Evolutionary conservation across 2,888 invertebrate genomes (phyloP).

Genomic region (Frankliniella intonsa): DNA sequence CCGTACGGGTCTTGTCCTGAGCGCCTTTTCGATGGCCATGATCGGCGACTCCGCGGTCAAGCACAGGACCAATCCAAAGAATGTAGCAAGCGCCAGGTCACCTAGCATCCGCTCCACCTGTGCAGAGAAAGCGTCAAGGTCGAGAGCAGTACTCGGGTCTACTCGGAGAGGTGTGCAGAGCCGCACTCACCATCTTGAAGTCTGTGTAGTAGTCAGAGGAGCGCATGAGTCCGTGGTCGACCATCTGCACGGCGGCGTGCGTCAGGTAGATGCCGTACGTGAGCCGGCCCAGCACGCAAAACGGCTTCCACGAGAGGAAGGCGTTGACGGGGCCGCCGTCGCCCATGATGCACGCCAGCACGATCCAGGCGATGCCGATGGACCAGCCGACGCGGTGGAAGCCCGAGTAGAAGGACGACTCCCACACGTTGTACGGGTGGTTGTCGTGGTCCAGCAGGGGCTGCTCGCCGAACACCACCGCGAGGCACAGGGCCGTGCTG

Average conservation of each 20-base stretch:
- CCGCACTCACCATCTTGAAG: constrained; percentile 41
- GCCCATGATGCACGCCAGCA: constrained; percentile 48
- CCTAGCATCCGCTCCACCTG: neutral
- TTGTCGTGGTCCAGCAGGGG: constrained; percentile 41
- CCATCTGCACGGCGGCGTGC: constrained; percentile 48
- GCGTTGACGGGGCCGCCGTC: constrained; percentile 31
- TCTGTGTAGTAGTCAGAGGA: constrained; percentile 42
- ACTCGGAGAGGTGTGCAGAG: neutral
- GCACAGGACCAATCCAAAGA: neutral
- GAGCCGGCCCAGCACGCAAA: constrained; percentile 49
- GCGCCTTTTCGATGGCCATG: neutral
- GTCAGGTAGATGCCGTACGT: constrained; percentile 55
- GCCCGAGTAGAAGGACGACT: constrained; percentile 46
- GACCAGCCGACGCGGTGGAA: constrained; percentile 50
- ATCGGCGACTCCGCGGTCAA: neutral
- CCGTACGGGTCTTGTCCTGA: too few species aligned
- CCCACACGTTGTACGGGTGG: constrained; percentile 44
- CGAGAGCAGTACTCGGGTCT: too few species aligned
- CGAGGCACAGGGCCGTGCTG: neutral
- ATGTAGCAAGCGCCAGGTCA: neutral
- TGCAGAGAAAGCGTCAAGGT: neutral
- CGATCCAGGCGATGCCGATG: constrained; percentile 50
- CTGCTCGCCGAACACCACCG: constrained; percentile 40
- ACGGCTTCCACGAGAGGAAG: constrained; percentile 35
- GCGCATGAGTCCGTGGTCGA: constrained; percentile 41